Percentiles rank a stretch among this genome's conserved stretches.
Conservation (phyloP, 2,888 invertebrate species). For the Coelinius sp. region DNA sequence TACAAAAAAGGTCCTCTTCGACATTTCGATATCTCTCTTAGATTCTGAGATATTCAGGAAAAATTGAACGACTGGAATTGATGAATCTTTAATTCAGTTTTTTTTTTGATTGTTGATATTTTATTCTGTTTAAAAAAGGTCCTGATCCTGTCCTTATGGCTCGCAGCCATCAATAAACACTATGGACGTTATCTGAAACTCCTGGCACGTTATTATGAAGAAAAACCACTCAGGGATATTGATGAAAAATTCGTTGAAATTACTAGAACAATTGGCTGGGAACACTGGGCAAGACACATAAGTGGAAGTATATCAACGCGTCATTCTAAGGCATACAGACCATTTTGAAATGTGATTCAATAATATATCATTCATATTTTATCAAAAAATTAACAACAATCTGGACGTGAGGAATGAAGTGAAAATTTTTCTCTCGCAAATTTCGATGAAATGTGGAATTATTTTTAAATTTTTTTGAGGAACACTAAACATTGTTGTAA, state of each 20-base stretch:
- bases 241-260: conserved; percentile 80
- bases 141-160: conserved; percentile 85
- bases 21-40: too few species aligned
- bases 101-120: too few species aligned
- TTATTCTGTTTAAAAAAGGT: conserved; percentile 76
- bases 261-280: conserved; percentile 80
- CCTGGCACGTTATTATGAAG: conserved; percentile 83
- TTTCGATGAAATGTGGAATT: background rate
- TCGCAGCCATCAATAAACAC: conserved; percentile 83
- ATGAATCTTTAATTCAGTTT: too few species aligned
- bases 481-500: too few species aligned
- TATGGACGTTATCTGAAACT: conserved; percentile 87
- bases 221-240: conserved; percentile 82
- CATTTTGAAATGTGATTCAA: conserved; percentile 75
- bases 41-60: background rate
- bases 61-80: conserved; percentile 25
- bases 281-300: conserved; percentile 75
- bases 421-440: background rate
- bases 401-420: background rate
- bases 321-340: conserved; percentile 79
- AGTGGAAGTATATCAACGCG: conserved; percentile 76
- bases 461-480: too few species aligned
- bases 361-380: conserved; percentile 12
- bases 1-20: too few species aligned
- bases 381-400: conserved; percentile 10